Base-by-base conservation (phyloP, 1,140 invertebrate genomes). In the Pissodes strobi region DNA sequence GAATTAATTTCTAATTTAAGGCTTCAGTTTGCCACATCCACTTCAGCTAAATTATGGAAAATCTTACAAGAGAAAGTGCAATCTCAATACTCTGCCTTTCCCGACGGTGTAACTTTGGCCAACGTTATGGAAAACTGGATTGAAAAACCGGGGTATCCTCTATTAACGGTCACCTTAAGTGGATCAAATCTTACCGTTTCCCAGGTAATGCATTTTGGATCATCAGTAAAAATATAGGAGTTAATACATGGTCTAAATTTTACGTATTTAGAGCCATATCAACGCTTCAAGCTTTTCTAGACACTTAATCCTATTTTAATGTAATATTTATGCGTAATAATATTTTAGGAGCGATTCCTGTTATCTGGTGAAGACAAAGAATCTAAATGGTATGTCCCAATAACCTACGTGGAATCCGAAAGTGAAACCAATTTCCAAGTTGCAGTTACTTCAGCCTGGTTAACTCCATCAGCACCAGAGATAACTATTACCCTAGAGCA, bases 71-170 rank as follows among this genome's bases (percentile, higher is more conserved):
- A 27, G 25, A 27, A 27, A 5, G 9, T 3, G 9, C 3, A 27
- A 3, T 9, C 3, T 5, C 25, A 27, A 27, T 9, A 5, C 3
- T 27, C 25, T 3, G 3, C 3, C 9, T 27, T 27, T 5, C 25
- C 25, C 25, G 25, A 3, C 3, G 23, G 23, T 10, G n/a, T 9
- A 25, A 38, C 8, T 18, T 22, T 55, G 13, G 2, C 0, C 3
- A 15, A 6, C 1, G 51, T 23, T n/a, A 55, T 55, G 51, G 78
- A 86, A 38, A 83, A 83, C 0, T 90, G 87, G 86, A 80, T 84
- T 0, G 59, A 80, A n/a, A 80, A 83, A 64, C 80, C 79, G 65
- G 86, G 86, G 3, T 89, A 84, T 13, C 51, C 51, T 22, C 9
- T 55, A 18, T 6, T 55, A n/a, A 38, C 30, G 9, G 56, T 58